Conservation (phyloP, 2,113 vertebrate genomes). For the Leptodactylus fuscus region DNA sequence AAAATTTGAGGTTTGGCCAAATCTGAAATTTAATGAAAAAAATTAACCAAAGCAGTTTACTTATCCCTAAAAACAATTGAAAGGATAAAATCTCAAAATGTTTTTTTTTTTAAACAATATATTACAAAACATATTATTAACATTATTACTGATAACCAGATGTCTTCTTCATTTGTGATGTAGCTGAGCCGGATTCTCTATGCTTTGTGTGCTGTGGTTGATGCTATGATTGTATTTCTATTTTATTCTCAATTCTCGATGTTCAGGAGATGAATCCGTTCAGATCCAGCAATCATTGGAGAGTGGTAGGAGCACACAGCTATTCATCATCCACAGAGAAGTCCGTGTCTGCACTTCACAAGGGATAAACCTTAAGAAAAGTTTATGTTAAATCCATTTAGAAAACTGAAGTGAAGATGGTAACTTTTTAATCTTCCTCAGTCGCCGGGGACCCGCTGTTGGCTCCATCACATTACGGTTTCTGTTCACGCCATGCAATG, state of each 20-base stretch:
- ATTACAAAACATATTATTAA: too few relatives aligned
- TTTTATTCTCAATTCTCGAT: neutral
- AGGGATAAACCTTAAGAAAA: conserved; percentile 2
- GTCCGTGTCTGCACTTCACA: neutral
- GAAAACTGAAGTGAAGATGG: neutral
- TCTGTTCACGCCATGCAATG: neutral
- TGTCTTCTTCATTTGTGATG: neutral
- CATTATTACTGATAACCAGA: neutral
- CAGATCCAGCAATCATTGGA: conserved; percentile 11
- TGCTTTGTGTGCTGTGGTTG: neutral
- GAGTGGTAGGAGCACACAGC: neutral
- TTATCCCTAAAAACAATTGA: too few relatives aligned
- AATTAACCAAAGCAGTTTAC: too few relatives aligned
- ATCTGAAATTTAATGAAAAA: too few relatives aligned
- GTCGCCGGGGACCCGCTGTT: neutral
- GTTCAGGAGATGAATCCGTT: conserved; percentile 1
- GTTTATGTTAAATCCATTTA: conserved; percentile 6
- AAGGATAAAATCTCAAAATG: too few relatives aligned
- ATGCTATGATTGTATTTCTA: neutral
- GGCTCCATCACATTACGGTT: neutral
- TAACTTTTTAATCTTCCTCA: neutral
- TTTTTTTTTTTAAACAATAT: too few relatives aligned
- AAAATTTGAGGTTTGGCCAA: too few relatives aligned
- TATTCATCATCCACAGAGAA: neutral
- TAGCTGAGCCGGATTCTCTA: neutral